Conservation (phyloP, 2,113 vertebrate species). For the Poeciliopsis occidentalis region DNA sequence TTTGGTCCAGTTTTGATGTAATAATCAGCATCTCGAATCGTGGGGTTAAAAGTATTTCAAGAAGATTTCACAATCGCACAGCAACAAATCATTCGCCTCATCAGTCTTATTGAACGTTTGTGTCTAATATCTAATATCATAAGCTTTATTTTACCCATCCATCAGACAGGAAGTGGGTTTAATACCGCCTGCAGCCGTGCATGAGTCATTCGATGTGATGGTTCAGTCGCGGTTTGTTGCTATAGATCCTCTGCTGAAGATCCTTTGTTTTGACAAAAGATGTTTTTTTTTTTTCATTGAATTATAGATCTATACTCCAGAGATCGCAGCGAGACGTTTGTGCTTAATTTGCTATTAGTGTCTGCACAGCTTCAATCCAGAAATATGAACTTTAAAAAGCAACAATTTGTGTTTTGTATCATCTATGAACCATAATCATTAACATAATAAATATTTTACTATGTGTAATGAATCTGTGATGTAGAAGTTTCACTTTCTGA, state of each 20-base stretch:
- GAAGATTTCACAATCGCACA: neutral
- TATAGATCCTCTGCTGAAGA: neutral
- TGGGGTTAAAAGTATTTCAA: neutral
- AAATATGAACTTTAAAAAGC: neutral
- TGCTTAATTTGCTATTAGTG: neutral
- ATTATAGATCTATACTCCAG: neutral
- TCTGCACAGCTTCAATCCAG: neutral
- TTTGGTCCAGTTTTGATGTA: neutral
- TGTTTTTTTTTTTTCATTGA: neutral
- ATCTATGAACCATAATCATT: too few species aligned
- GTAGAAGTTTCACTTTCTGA: too few species aligned
- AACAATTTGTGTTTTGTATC: too few species aligned
- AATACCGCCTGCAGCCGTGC: neutral
- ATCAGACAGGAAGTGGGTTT: conserved; percentile 16
- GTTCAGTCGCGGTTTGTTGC: conserved; percentile 1
- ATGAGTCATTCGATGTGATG: neutral
- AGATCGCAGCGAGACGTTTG: neutral
- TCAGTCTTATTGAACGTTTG: conserved; percentile 15
- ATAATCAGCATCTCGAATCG: neutral
- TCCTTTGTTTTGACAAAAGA: neutral
- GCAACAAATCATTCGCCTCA: neutral
- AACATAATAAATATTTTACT: too few species aligned
- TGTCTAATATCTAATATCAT: neutral
- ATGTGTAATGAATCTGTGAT: too few species aligned
- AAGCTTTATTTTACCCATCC: conserved; percentile 18